Evolutionary conservation across 2,888 invertebrate genomes (phyloP).

Genomic region (Endotricha flammealis): DNA sequence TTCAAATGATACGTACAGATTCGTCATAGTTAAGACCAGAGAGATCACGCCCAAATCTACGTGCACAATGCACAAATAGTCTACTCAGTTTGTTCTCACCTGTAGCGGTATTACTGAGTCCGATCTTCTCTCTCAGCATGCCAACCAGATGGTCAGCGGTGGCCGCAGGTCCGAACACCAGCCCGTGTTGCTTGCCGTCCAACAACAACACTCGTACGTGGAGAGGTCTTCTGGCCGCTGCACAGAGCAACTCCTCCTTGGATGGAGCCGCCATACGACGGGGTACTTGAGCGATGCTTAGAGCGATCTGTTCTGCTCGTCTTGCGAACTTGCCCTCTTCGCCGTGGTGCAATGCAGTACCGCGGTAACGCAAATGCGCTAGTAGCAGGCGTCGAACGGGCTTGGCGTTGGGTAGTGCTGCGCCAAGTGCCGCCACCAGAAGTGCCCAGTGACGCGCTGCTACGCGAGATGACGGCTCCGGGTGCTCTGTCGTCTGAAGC

Average conservation of each 20-base stretch:
- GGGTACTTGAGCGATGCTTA: constrained; percentile 75
- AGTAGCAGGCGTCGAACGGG: constrained; percentile 91
- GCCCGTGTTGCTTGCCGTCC: constrained; percentile 96
- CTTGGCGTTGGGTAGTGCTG: constrained; percentile 92
- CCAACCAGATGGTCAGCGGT: constrained; percentile 93
- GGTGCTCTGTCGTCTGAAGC: constrained; percentile 94
- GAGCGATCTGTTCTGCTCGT: constrained; percentile 88
- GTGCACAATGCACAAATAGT: no score
- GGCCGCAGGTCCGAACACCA: constrained; percentile 96
- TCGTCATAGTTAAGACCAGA: no score
- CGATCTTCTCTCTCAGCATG: constrained; percentile 93
- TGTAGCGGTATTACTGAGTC: constrained; percentile 86
- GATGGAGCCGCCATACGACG: constrained; percentile 94
- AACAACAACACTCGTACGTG: constrained; percentile 94
- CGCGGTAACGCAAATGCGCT: constrained; percentile 92
- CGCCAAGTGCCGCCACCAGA: constrained; percentile 76
- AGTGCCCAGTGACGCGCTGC: constrained; percentile 96
- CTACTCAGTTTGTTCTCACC: no score
- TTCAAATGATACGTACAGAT: no score
- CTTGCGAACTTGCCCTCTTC: constrained; percentile 97
- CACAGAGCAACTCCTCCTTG: constrained; percentile 93
- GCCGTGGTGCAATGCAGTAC: constrained; percentile 88
- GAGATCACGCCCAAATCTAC: no score
- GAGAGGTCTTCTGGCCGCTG: constrained; percentile 92
- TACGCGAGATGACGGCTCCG: constrained; percentile 91